Evolutionary conservation across 2,113 vertebrate genomes (phyloP), one percentile per base, ranked within the genome.

Genomic region (Caloenas nicobarica): DNA sequence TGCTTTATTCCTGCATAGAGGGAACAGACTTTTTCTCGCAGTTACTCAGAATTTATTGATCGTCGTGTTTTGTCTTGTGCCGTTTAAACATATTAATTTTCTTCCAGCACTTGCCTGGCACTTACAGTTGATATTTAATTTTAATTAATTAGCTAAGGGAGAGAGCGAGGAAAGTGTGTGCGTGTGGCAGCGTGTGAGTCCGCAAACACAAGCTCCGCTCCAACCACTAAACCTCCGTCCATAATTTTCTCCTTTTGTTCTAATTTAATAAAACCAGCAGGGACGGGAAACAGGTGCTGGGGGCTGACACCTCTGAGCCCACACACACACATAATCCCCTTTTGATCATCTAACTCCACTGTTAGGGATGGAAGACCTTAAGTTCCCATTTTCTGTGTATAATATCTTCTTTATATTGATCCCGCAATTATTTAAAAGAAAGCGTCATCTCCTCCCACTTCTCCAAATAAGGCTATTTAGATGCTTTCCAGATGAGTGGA

Each of bases 391-490:
- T 94, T 85, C 91, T 48, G 68, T 22, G 71, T 88, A 88, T 91
- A 88, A 97, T 93, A 96, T 96, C 96, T 91, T 92, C 95, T 94
- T 94, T 86, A 89, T 94, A 92, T 82, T 89, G 96, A 97, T 95
- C 97, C 97, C 96, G 93, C 96, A 96, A 96, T 98, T 98, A 97
- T 98, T 98, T 98, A 96, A 97, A 97, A 96, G 97, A 96, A 97
- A 86, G 93, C 96, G 80, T 92, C 93, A 97, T 97, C 98, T 91
- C 97, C 98, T 95, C 97, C 97, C 98, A 95, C 93, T 96, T 88
- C 66, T 76, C 97, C 96, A 97, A 97, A 98, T 98, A 98, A 98
- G 98, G 98, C 98, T 97, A 98, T 98, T 98, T 98, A 98, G 98
- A 98, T 92, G 97, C 97, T 98, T 98, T 98, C 97, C 98, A 98